Base-by-base conservation (phyloP, 2,797 vertebrate genomes). In the Halcyon smyrnensis region DNA sequence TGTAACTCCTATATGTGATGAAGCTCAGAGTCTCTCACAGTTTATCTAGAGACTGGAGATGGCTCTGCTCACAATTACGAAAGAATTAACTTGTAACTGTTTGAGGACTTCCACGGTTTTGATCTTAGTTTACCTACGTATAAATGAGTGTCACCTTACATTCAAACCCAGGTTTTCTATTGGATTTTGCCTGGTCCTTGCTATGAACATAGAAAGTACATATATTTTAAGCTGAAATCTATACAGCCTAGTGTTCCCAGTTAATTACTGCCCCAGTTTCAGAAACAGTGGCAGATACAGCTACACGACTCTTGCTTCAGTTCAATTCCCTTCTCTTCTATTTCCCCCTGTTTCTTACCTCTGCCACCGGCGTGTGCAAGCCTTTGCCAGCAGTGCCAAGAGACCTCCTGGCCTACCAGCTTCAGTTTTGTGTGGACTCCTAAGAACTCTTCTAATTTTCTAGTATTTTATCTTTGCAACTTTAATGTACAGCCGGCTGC, bases 61-160 rank as follows among this genome's bases (percentile, higher is more conserved):
- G 34, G 27, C 57, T 84, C 81, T 87, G 94, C 70, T 89, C 73
- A 57, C 32, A 69, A 19, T 56, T 56, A 68, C 18, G 60, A 56
- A 46, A 78, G 18, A 85, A 70, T 41, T 91, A 91, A 75, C 7
- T 32, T 4, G 13, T 32, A 69, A 23, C 11, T 87, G 6, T 37
- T 30, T 73, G 51, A 76, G 43, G 28, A 71, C 9, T 83, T 83
- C 7, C 11, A 28, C 25, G 62, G 6, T 9, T 67, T 83, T 86
- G 18, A 25, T 37, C 46, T 63, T 77, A 77, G 78, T 81, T 85
- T 41, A 71, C 10, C 2, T 69, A 10, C 12, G 12, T 62, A 12
- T 48, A 68, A 64, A 65, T 27, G 9, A 77, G 8, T 18, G 63
- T 56, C 30, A 5, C 15, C 17, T 71, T 64, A 43, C 36, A 76